Base-by-base conservation (phyloP, 2,797 vertebrate species). In the Cuculus canorus region DNA sequence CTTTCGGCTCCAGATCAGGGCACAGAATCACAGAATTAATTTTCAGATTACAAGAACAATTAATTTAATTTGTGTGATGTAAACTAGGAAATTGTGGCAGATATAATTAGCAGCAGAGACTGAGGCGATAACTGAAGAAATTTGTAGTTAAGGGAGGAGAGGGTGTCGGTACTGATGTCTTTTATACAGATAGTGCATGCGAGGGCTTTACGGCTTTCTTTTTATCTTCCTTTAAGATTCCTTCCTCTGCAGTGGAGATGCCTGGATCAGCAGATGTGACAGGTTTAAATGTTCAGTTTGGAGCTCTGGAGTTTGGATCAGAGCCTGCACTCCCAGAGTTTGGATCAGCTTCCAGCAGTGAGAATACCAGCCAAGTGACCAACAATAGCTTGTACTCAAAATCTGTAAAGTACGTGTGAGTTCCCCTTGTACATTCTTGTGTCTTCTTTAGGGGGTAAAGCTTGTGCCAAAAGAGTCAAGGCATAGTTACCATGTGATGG, bases 201-300 rank as follows among this genome's bases (percentile, higher is more conserved):
- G 77, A 39, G 96, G 28, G 13, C 71, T 33, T 65, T 50, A 61
- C 0, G 11, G 1, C 23, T 39, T 39, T 39, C 63, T 86, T 94
- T 79, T 53, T 84, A 77, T 70, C 27, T 28, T 75, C 4, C 19
- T 88, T 95, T 81, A 96, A 99, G 99, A 99, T 99, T 95, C 99
- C 99, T 53, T 98, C 98, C 52, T 99, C 99, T 43, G 99, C 99
- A 11, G 99, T 99, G 87, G 99, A 99, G 97, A 99, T 99, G 99
- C 99, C 99, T 22, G 99, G 99, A 82, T 98, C 99, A 23, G 97
- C 99, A 25, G 99, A 99, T 21, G 87, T 99, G 75, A 98, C 98
- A 1, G 99, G 98, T 45, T 98, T 99, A 82, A 99, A 99, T 95
- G 99, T 99, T 94, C 99, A 99, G 95, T 99, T 99, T 94, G 99